Base-by-base conservation (phyloP, 2,888 invertebrate species). In the Eristalis arbustorum region DNA sequence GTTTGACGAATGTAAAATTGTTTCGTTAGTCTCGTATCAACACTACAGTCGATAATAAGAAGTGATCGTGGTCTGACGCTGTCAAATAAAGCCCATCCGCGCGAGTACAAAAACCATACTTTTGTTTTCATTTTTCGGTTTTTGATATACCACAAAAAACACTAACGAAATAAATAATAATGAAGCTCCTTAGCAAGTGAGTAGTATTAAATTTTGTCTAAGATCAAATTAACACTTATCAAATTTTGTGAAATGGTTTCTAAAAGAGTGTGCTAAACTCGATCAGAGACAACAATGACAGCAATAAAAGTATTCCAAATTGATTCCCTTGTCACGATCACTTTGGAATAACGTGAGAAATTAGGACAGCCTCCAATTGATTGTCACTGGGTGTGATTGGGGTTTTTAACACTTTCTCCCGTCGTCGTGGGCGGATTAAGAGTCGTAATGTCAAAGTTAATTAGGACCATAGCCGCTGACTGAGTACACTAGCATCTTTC, bases 11-110 rank as follows among this genome's bases (percentile, higher is more conserved):
- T 87, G 87, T 87, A 87, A 87, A 87, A 87, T 83, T 82, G 87
- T 79, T 87, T 87, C 82, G 82, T 87, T 87, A 83, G 87, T 87
- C 87, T 71, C 56, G 78, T 83, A 83, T 87, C 89, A 89, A 85
- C 49, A 49, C 49, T 49, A 49, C 90, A 90, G 90, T 90, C 90
- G 89, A 89, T 89, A 89, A 88, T 90, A 90, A 90, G 90, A 89
- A 90, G 90, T 90, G 89, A 89, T 89, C 89, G 90, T 89, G 90
- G 90, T 89, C 89, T 89, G 89, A 90, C 90, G 89, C 89, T 89
- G 88, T 88, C 88, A 89, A 88, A 88, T 88, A 61, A 84, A 73
- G 82, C 83, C 84, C 72, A 82, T 82, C 81, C 78, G 78, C 75
- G 78, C 18, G 62, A 82, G 73, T 25, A 59, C 25, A 59, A 66